These are phyloP conservation scores for Leucoma salicis DNA, from an alignment of 2,888 invertebrate genomes.

Conservation along the genomic window DNA sequence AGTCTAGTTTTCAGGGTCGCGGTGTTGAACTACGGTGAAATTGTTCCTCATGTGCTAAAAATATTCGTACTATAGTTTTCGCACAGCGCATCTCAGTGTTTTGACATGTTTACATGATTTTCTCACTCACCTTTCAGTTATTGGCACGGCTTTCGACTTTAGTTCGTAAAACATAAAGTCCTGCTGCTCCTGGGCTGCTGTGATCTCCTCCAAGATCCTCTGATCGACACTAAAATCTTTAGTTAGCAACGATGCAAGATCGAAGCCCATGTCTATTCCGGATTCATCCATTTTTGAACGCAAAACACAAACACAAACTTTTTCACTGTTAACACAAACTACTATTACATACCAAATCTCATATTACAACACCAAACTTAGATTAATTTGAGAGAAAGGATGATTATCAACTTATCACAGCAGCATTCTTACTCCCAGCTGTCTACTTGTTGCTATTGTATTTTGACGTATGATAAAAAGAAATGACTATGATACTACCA, in stretches of 20 bases:
- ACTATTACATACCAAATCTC: slow-evolving; percentile 45
- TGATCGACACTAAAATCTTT: slow-evolving; percentile 79
- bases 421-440: slow-evolving; percentile 77
- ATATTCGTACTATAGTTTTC: slow-evolving; percentile 57
- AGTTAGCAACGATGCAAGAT: slow-evolving; percentile 81
- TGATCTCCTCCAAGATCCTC: slow-evolving; percentile 80
- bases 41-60: slow-evolving; percentile 77
- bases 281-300: slow-evolving; percentile 83
- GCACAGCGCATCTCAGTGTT: slow-evolving; percentile 35
- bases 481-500: slow-evolving; percentile 50
- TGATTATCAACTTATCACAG: slow-evolving; percentile 57
- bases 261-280: slow-evolving; percentile 85
- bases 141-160: slow-evolving; percentile 82
- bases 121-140: slow-evolving; percentile 80
- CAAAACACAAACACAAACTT: slow-evolving; percentile 38
- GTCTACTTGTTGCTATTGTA: slow-evolving; percentile 74
- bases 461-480: slow-evolving; percentile 54
- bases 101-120: slow-evolving; percentile 32
- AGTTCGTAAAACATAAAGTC: slow-evolving; percentile 85
- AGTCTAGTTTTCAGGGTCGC: slow-evolving; percentile 75
- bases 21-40: slow-evolving; percentile 65
- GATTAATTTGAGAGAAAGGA: slow-evolving; percentile 51
- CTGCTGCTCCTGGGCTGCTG: slow-evolving; percentile 77
- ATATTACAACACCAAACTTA: slow-evolving; percentile 56
- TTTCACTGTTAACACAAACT: slow-evolving; percentile 54